Evolutionary conservation across 2,888 invertebrate species (phyloP).

Genomic region (Hydraecia micacea): DNA sequence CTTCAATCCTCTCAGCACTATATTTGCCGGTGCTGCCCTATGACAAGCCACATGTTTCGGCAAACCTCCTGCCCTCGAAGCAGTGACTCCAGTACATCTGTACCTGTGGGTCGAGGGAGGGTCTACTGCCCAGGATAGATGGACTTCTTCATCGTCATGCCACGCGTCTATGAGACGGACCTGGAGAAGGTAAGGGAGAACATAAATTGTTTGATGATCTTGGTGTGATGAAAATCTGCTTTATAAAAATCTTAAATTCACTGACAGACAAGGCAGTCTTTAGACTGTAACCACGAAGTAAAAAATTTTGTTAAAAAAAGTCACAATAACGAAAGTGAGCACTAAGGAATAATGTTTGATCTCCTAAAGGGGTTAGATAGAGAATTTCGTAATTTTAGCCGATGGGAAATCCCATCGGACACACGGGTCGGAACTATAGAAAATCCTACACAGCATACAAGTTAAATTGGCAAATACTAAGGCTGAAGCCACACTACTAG

Average conservation of each 20-base stretch:
- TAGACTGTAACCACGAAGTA: too few species aligned
- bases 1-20: conserved; percentile 84
- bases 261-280: too few species aligned
- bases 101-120: conserved; percentile 80
- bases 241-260: too few species aligned
- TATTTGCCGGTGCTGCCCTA: conserved; percentile 81
- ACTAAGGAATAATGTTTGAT: too few species aligned
- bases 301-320: too few species aligned
- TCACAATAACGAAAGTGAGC: too few species aligned
- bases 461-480: neutral
- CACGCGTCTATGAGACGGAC: conserved; percentile 83
- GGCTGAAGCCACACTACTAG: too few species aligned
- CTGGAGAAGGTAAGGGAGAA: conserved; percentile 64
- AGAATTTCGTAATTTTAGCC: too few species aligned
- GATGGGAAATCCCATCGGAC: too few species aligned
- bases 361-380: too few species aligned
- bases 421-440: neutral
- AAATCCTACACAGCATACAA: neutral
- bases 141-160: conserved; percentile 84
- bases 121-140: conserved; percentile 84
- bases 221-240: neutral
- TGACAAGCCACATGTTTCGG: conserved; percentile 87
- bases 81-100: conserved; percentile 85
- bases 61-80: conserved; percentile 79
- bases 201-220: neutral